Percentiles rank a stretch among this genome's conserved stretches.
Evolutionary conservation across 2,888 invertebrate genomes (phyloP).

Genomic region (Athalia cordata): DNA sequence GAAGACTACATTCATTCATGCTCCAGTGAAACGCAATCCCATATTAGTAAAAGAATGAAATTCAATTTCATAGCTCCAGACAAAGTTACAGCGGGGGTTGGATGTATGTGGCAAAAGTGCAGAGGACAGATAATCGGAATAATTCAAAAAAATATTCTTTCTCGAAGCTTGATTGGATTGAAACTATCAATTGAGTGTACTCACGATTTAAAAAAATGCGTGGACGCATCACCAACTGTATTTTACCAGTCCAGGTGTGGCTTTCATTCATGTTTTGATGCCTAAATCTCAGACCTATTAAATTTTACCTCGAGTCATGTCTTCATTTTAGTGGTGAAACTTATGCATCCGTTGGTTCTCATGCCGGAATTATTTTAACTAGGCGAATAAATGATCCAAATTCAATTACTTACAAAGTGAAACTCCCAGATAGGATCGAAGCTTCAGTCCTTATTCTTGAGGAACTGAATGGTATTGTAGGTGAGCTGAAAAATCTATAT

Average conservation of each 20-base stretch:
- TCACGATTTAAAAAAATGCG: constrained; percentile 84
- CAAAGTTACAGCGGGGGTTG: constrained; percentile 9
- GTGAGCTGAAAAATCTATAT: constrained; percentile 67
- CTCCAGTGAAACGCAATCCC: constrained; percentile 50
- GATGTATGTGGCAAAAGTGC: constrained; percentile 62
- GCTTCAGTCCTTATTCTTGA: constrained; percentile 77
- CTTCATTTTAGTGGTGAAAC: constrained; percentile 58
- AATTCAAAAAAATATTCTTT: not conserved
- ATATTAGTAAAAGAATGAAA: constrained; percentile 4
- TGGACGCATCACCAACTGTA: constrained; percentile 85
- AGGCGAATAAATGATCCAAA: constrained; percentile 76
- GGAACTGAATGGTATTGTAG: constrained; percentile 78
- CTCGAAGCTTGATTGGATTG: not conserved
- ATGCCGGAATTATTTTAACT: constrained; percentile 83
- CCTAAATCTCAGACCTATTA: not conserved
- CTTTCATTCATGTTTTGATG: constrained; percentile 58
- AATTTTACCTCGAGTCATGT: not conserved
- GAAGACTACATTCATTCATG: constrained; percentile 58
- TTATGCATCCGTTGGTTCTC: constrained; percentile 80
- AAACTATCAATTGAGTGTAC: constrained; percentile 58
- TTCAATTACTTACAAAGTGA: constrained; percentile 75
- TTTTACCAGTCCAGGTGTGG: constrained; percentile 73
- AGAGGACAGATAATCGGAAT: constrained; percentile 53
- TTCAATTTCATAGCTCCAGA: not conserved
- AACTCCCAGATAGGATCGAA: constrained; percentile 84